Evolutionary conservation across 1,140 invertebrate species (phyloP), one percentile per base, ranked within the genome.

Genomic region (Penaeus japonicus): DNA sequence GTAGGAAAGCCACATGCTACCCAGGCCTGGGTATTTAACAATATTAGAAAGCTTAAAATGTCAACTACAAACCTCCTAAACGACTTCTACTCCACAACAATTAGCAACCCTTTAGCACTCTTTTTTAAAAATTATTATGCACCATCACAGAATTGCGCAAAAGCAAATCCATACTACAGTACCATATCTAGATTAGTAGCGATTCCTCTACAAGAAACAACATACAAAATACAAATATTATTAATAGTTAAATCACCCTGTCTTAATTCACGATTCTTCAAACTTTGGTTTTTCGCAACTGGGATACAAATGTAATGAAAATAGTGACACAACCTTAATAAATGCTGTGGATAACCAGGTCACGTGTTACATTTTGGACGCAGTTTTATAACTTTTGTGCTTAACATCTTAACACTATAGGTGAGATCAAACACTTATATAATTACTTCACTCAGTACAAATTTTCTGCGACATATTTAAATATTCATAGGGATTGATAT

Each of bases 81-180:
- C 55, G 47, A 83, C 80, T 65, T 88, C 80, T 88, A 88, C 79
- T 88, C 86, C 86, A 82, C 65, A 88, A 87, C 39, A 88, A 79
- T 88, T 88, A 88, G 87, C 87, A 83, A 88, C 87, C 87, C 87
- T 84, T 47, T 75, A 83, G 81, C 87, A 84, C 87, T 83, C 81
- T 30, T 55, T 87, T 47, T 47, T 47, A 12, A 12, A 7, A 7
- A 47, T 47, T 82, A 83, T 83, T 88, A 75, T 88, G 87, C 87
- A 88, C 80, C 87, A 88, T 88, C 80, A 88, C 87, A 88, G 87
- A 88, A 70, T 47, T 88, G 87, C 87, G 73, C 85, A 84, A 88
- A 47, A 88, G 87, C 87, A 88, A 84, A 57, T 88, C 80, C 32
- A 83, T 35, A 84, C 87, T 88, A 88, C 78, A 47, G 30, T 88